Evolutionary conservation across 2,113 vertebrate species (phyloP).

Genomic region (Glaucidium brasilianum): DNA sequence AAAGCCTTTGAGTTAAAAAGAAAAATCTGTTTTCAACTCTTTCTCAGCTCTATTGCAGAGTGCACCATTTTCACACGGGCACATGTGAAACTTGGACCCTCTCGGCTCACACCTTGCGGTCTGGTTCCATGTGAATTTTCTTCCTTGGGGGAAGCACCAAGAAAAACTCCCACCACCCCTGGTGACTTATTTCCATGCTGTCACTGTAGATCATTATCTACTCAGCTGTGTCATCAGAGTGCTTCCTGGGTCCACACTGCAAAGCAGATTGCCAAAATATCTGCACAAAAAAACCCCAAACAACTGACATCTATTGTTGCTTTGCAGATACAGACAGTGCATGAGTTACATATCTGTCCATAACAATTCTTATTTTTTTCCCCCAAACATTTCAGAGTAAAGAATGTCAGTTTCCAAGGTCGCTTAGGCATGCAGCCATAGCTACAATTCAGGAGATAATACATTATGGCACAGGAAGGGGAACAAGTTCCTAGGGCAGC

Average conservation of each 20-base stretch:
- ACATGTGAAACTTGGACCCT: neutral
- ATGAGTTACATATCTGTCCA: neutral
- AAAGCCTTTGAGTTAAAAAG: neutral
- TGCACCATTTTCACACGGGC: neutral
- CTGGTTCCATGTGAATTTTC: neutral
- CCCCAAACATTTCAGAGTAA: neutral
- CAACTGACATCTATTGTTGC: neutral
- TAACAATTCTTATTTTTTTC: neutral
- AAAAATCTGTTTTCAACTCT: neutral
- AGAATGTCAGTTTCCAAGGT: neutral
- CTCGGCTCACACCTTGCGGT: fast-evolving
- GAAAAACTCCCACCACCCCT: neutral
- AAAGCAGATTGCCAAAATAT: neutral
- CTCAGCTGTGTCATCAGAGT: neutral
- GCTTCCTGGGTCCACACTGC: neutral
- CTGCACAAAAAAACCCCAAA: neutral
- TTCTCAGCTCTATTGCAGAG: neutral
- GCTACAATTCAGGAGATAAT: neutral
- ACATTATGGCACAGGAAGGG: neutral
- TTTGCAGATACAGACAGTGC: neutral
- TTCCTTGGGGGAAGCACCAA: neutral
- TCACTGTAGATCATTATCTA: neutral
- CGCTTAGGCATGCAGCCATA: neutral
- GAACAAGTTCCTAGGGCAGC: neutral
- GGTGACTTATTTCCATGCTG: neutral